Conservation (phyloP, 1,140 invertebrate genomes). For the Lucilia sericata region DNA sequence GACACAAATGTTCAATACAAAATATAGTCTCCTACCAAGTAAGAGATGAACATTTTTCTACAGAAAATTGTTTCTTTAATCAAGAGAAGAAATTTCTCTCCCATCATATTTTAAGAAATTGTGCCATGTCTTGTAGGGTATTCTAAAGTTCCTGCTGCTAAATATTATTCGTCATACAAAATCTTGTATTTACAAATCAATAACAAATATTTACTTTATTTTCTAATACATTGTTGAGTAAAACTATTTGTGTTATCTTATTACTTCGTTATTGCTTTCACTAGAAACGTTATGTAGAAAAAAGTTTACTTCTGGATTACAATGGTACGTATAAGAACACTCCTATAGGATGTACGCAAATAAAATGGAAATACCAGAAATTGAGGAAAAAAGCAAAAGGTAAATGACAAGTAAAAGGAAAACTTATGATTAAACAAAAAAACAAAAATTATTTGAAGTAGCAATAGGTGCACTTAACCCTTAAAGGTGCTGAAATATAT, state of each 20-base stretch:
- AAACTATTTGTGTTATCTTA: conserved; percentile 40
- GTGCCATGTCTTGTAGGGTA: too few relatives aligned
- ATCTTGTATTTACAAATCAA: too few relatives aligned
- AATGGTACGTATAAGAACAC: not conserved
- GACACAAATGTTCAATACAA: too few relatives aligned
- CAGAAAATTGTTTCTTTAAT: too few relatives aligned
- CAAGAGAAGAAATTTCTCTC: too few relatives aligned
- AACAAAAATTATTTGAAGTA: too few relatives aligned
- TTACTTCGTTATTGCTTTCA: conserved; percentile 40
- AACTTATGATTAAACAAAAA: not conserved
- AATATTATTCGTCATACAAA: too few relatives aligned
- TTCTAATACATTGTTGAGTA: not conserved
- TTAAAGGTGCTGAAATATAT: not conserved
- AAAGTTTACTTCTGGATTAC: conserved; percentile 4
- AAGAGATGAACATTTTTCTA: too few relatives aligned
- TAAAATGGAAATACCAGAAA: not conserved
- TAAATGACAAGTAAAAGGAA: conserved; percentile 32
- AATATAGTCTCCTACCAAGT: too few relatives aligned
- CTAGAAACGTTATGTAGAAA: not conserved
- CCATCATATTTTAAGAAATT: too few relatives aligned
- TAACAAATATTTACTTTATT: not conserved
- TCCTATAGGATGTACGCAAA: conserved; percentile 2
- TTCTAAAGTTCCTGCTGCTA: too few relatives aligned
- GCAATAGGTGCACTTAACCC: not conserved
- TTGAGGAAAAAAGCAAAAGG: not conserved